Percentiles rank a stretch among this genome's conserved stretches.
Conservation (phyloP, 1,140 invertebrate genomes). For the Nomia melanderi region DNA sequence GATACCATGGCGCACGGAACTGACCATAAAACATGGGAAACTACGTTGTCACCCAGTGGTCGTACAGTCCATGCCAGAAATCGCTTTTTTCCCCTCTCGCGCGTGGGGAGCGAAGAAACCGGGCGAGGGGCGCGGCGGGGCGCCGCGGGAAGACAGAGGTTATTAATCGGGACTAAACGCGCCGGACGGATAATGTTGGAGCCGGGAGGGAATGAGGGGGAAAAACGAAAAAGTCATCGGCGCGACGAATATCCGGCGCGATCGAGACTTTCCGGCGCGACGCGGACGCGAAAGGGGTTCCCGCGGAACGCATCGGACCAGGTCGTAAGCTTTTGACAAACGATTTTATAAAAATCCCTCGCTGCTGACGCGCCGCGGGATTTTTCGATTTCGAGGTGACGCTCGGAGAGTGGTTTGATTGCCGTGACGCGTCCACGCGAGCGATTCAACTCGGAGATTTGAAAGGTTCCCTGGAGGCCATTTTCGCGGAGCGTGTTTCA, state of each 20-base stretch:
- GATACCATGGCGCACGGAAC: conserved; percentile 73
- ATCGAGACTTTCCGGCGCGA: background rate
- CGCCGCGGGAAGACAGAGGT: conserved; percentile 30
- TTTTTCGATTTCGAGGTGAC: background rate
- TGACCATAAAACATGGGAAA: conserved; percentile 76
- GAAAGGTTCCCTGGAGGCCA: no score
- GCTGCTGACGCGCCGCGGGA: background rate
- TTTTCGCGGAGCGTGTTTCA: no score
- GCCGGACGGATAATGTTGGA: conserved; percentile 12
- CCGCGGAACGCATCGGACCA: background rate
- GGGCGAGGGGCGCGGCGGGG: conserved; percentile 1
- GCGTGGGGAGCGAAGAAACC: background rate
- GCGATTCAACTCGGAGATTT: no score
- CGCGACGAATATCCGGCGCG: conserved; percentile 34
- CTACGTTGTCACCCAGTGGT: conserved; percentile 71
- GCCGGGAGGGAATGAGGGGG: background rate
- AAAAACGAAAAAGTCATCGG: conserved; percentile 10
- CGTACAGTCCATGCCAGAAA: conserved; percentile 64
- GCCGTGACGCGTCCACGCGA: no score
- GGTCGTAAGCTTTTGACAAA: background rate
- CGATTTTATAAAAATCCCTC: conserved; percentile 16
- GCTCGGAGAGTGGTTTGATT: no score
- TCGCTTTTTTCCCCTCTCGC: conserved; percentile 37
- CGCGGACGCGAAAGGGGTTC: background rate
- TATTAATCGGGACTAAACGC: conserved; percentile 52